A percentile compares a stretch with the other conserved stretches of the same genome.
These are phyloP conservation scores for Elachura formosa DNA, from an alignment of 2,113 vertebrate genomes.

Conservation along the genomic window DNA sequence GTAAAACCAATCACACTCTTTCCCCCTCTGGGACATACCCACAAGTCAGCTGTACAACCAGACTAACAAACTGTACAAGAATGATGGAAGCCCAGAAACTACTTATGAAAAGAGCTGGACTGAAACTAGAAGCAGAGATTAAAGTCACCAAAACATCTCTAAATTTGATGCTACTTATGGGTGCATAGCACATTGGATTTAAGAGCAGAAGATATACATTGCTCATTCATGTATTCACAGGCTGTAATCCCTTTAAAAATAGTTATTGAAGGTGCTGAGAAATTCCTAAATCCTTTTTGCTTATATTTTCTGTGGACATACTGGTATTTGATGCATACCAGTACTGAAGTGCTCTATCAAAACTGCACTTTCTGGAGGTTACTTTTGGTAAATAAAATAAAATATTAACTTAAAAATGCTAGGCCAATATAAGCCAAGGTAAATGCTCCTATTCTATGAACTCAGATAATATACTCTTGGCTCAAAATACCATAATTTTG, in stretches of 20 bases:
- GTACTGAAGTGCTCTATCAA: background rate
- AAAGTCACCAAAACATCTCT: background rate
- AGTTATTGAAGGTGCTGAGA: background rate
- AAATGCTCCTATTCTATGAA: background rate
- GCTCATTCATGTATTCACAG: background rate
- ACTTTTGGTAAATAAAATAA: constrained; percentile 4
- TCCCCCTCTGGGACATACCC: background rate
- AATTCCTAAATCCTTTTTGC: background rate
- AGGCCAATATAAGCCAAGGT: background rate
- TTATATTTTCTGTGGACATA: background rate
- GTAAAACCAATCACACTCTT: background rate
- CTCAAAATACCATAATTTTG: background rate
- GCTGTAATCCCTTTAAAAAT: background rate
- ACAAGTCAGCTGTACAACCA: background rate
- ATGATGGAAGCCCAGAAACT: background rate
- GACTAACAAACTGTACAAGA: background rate
- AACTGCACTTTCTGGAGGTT: background rate
- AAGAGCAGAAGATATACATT: background rate
- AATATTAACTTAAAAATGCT: background rate
- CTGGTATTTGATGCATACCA: background rate
- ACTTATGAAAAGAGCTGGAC: background rate
- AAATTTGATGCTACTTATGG: background rate
- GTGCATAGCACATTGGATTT: background rate
- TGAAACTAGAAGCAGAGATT: background rate
- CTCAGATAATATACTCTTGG: background rate